phyloP scores from a whole-genome alignment of 2,113 vertebrate genomes.

The Centrocercus urophasianus region DNA sequence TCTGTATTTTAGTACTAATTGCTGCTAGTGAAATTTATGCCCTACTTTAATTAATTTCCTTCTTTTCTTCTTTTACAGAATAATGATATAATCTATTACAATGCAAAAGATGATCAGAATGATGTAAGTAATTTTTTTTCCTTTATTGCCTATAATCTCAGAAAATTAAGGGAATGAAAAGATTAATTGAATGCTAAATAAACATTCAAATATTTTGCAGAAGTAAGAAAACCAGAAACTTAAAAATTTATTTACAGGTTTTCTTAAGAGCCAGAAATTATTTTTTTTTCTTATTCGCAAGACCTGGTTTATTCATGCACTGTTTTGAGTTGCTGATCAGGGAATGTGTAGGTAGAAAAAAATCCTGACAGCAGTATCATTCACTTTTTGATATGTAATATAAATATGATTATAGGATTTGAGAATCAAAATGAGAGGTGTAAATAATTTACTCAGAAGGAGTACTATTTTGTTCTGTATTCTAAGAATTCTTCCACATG shows the following conservation, averaged over 20 bases:
- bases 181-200: neutral
- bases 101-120: constrained; percentile 95
- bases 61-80: constrained; percentile 79
- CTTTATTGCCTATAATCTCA: neutral
- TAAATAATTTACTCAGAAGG: neutral
- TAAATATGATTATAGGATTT: neutral
- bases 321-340: neutral
- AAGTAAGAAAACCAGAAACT: neutral
- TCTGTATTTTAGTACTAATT: neutral
- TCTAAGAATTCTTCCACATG: neutral
- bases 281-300: neutral
- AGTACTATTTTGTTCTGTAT: neutral
- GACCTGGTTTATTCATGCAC: neutral
- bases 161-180: neutral
- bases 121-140: constrained; percentile 77
- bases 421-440: neutral
- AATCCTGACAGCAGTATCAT: neutral
- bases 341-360: neutral
- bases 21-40: neutral
- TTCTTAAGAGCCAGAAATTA: neutral
- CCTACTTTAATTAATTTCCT: neutral
- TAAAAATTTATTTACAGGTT: neutral
- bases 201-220: neutral
- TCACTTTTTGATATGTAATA: neutral
- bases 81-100: constrained; percentile 94